Base-by-base conservation (phyloP, 2,888 invertebrate species). In the Synanthedon andrenaeformis region DNA sequence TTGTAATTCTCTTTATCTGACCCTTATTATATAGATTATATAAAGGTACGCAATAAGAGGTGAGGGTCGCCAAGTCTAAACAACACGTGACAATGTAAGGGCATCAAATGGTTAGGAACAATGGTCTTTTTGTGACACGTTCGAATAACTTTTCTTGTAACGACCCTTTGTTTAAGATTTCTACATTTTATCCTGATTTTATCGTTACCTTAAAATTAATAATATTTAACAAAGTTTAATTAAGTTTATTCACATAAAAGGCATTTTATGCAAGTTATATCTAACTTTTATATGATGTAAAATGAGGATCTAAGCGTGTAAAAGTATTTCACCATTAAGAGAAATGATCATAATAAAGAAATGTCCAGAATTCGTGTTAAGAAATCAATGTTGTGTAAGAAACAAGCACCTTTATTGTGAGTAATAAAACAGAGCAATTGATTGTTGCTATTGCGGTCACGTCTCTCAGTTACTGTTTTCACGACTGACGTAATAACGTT, bases 381-480 rank as follows among this genome's bases (percentile, higher is more conserved):
- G 56, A 67, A 76, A 80, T 79, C 78, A 73, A 67, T 70, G 73
- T 65, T 65, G 61, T 57, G 57, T 53, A 57, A 63, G 66, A 65
- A 69, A 66, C 62, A 58, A 63, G 60, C 64, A 64, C 64, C 61
- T 67, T 56, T 56, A 59, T 69, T 66, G 72, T 59, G 58, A 68
- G 73, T 74, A 79, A 82, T 83, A 82, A 84, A 83, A 79, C 72
- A 68, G 75, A 71, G 67, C 78, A 81, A 86, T 85, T 86, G 85
- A 86, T 84, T 83, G 77, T 86, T 86, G 74, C 72, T 74, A 86
- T 82, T 83, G 81, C 76, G 82, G 80, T 84, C 86, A 86, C 86
- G 86, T 85, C 72, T 77, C 76, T 74, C 81, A 79, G 83, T 86
- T 82, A 83, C 83, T 84, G 81, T 86, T 85, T 86, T 84, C 83